A percentile compares a stretch with the other conserved stretches of the same genome.
phyloP scores from a whole-genome alignment of 1,140 invertebrate genomes.

The Nylanderia fulva region DNA sequence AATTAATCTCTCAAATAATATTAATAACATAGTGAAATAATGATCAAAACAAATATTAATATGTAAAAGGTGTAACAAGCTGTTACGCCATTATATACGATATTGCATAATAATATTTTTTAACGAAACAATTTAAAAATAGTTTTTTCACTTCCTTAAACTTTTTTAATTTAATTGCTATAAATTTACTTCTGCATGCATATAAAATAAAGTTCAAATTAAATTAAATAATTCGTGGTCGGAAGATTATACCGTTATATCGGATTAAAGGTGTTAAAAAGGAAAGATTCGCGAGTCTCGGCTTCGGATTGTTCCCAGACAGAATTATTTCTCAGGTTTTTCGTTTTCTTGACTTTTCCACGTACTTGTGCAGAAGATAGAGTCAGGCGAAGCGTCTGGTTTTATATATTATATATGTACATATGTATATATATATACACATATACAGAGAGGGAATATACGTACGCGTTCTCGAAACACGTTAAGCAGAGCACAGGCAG shows the following conservation, averaged over 20 bases:
- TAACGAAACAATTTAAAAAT: no score
- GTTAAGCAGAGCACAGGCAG: constrained; percentile 5
- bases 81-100: not conserved
- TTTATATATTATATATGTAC: not conserved
- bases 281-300: not conserved
- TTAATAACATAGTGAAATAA: not conserved
- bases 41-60: no score
- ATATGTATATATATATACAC: no score
- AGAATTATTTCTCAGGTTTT: constrained; percentile 40
- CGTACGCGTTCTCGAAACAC: constrained; percentile 13
- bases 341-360: constrained; percentile 32
- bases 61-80: not conserved
- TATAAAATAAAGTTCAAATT: not conserved
- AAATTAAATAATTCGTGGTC: not conserved
- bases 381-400: constrained; percentile 1
- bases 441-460: constrained; percentile 14
- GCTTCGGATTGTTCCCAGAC: constrained; percentile 15
- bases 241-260: not conserved
- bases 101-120: no score
- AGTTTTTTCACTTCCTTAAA: not conserved
- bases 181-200: not conserved
- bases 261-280: not conserved
- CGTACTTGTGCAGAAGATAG: not conserved
- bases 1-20: not conserved
- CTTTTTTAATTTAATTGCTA: no score